These are phyloP conservation scores for Trachops cirrhosus DNA, from an alignment of 2,797 vertebrate species.

Conservation along the genomic window DNA sequence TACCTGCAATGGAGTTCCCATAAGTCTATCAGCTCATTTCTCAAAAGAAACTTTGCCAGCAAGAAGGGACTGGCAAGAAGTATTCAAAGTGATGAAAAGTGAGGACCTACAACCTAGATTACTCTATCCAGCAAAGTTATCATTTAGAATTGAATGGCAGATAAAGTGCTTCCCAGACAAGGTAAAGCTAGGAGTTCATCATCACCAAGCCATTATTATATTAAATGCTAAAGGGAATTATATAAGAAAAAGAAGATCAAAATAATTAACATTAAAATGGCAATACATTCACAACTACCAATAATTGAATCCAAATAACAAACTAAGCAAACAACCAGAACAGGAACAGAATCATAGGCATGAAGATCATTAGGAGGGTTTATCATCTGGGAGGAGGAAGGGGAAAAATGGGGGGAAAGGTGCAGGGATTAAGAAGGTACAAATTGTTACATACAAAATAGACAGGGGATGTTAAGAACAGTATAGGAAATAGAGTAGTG, in stretches of 20 bases:
- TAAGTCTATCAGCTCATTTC: background rate
- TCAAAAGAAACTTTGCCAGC: background rate
- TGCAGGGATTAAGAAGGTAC: background rate
- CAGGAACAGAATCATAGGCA: background rate
- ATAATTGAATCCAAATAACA: background rate
- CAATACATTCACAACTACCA: background rate
- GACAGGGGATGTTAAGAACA: background rate
- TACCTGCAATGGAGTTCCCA: background rate
- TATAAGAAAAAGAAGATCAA: background rate
- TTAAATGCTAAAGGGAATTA: background rate
- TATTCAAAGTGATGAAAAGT: background rate
- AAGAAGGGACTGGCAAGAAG: background rate
- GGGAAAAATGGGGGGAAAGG: background rate
- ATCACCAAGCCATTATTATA: background rate
- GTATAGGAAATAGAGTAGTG: background rate
- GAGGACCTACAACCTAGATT: background rate
- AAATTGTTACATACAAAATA: background rate
- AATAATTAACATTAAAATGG: background rate
- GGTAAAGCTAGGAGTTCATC: background rate
- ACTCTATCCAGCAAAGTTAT: background rate
- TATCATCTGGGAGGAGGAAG: background rate
- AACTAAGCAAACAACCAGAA: background rate
- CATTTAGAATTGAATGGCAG: background rate
- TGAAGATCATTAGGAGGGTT: background rate
- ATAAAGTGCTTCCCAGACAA: background rate